phyloP scores from a whole-genome alignment of 2,797 vertebrate genomes.

The Bryconaethiops microstoma region DNA sequence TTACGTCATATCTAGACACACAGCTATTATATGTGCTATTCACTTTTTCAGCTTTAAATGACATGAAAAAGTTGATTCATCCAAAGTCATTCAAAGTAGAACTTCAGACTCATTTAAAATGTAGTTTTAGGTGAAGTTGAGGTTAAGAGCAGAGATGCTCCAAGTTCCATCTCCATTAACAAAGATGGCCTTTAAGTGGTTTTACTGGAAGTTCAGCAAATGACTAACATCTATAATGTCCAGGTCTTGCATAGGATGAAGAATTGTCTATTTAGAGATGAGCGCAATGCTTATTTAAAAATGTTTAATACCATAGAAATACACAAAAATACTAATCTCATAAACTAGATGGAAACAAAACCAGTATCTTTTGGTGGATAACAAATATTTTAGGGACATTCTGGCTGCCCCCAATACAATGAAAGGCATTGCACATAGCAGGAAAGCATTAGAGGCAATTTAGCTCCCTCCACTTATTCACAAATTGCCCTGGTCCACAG shows the following conservation, averaged over 20 bases:
- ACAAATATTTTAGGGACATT: background rate
- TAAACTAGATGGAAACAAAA: conserved; percentile 6
- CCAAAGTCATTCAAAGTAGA: too few species aligned
- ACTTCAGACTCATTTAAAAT: too few species aligned
- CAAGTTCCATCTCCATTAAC: background rate
- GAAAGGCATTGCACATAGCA: conserved; percentile 10
- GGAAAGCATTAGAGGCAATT: conserved; percentile 40
- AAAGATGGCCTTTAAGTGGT: too few species aligned
- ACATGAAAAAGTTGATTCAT: too few species aligned
- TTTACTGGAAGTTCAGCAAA: background rate
- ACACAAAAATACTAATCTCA: background rate
- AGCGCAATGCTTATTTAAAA: background rate
- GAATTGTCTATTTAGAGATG: background rate
- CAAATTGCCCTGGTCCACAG: conserved; percentile 19
- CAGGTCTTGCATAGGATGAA: too few species aligned
- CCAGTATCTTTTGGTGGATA: background rate
- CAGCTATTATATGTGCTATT: too few species aligned
- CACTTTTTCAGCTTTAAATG: too few species aligned
- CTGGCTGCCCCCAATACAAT: conserved; percentile 12
- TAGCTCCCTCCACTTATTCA: conserved; percentile 26
- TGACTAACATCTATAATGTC: background rate
- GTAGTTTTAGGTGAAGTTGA: too few species aligned
- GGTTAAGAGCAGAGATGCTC: too few species aligned
- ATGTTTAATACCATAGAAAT: background rate
- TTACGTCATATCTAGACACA: too few species aligned